A percentile compares a stretch with the other conserved stretches of the same genome.
Evolutionary conservation across 2,888 invertebrate species (phyloP).

Genomic region (Agrochola circellaris): DNA sequence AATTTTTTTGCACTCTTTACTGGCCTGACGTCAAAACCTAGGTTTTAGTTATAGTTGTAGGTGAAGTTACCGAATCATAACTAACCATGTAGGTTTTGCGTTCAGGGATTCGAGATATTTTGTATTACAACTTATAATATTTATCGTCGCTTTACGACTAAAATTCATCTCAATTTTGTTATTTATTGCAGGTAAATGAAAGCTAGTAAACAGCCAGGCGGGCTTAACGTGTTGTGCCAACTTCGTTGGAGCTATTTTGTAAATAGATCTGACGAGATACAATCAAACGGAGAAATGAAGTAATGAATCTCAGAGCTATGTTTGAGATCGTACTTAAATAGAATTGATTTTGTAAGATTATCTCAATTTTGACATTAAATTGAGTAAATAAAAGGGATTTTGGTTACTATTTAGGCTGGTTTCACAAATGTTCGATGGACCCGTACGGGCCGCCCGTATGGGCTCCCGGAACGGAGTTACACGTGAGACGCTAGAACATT

Average conservation of each 20-base stretch:
- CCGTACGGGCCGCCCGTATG: too few relatives aligned
- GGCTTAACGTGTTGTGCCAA: conserved; percentile 47
- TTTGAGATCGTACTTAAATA: not conserved
- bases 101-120: not conserved
- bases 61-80: not conserved
- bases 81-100: not conserved
- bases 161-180: conserved; percentile 22
- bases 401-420: too few relatives aligned
- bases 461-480: too few relatives aligned
- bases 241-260: conserved; percentile 57
- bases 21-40: not conserved
- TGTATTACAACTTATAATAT: not conserved
- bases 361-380: not conserved
- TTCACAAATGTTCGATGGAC: too few relatives aligned
- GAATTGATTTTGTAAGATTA: not conserved
- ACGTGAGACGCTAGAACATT: too few relatives aligned
- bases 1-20: too few relatives aligned
- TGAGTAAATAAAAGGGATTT: not conserved
- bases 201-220: conserved; percentile 19
- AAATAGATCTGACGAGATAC: conserved; percentile 49
- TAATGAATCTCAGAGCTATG: conserved; percentile 38
- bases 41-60: not conserved
- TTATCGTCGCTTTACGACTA: not conserved
- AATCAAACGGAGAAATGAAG: conserved; percentile 31
- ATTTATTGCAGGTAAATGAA: conserved; percentile 42